Percentiles rank a stretch among this genome's conserved stretches.
These are phyloP conservation scores for Brachylomia viminalis DNA, from an alignment of 2,888 invertebrate species.

Conservation along the genomic window DNA sequence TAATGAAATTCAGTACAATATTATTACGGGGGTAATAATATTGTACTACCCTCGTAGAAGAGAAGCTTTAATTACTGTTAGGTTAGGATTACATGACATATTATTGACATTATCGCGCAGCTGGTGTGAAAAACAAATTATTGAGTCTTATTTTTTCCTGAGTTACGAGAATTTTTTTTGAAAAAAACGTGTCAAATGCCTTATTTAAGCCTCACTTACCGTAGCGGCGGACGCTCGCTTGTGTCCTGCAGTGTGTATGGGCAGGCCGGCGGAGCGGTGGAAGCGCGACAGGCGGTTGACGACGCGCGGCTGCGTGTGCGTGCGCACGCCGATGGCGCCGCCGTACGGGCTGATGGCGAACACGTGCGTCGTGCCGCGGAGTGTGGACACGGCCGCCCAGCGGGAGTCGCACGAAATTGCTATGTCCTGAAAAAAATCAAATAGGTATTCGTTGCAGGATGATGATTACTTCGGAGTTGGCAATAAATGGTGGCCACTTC, in stretches of 20 bases:
- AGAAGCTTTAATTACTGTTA: too few species aligned
- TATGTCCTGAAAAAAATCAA: slow-evolving; percentile 92
- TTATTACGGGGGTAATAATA: too few species aligned
- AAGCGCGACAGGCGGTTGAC: slow-evolving; percentile 98
- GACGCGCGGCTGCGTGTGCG: slow-evolving; percentile 98
- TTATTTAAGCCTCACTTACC: slow-evolving; percentile 44
- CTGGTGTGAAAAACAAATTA: too few species aligned
- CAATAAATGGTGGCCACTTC: background rate
- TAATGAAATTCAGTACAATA: background rate
- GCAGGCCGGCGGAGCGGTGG: slow-evolving; percentile 98
- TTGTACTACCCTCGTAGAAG: too few species aligned
- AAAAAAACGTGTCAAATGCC: background rate
- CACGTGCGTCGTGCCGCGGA: slow-evolving; percentile 99
- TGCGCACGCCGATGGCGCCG: slow-evolving; percentile 96
- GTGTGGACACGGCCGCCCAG: slow-evolving; percentile 98
- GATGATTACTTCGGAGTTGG: background rate
- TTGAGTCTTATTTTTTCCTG: too few species aligned
- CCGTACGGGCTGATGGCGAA: slow-evolving; percentile 99
- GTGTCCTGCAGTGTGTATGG: slow-evolving; percentile 82
- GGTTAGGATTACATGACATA: background rate
- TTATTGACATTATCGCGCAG: background rate
- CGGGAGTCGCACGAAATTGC: slow-evolving; percentile 97
- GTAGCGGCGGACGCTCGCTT: slow-evolving; percentile 71
- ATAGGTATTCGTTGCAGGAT: background rate
- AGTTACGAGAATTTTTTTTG: too few species aligned